Evolutionary conservation across 2,797 vertebrate species (phyloP).

Genomic region (Alectoris magna): DNA sequence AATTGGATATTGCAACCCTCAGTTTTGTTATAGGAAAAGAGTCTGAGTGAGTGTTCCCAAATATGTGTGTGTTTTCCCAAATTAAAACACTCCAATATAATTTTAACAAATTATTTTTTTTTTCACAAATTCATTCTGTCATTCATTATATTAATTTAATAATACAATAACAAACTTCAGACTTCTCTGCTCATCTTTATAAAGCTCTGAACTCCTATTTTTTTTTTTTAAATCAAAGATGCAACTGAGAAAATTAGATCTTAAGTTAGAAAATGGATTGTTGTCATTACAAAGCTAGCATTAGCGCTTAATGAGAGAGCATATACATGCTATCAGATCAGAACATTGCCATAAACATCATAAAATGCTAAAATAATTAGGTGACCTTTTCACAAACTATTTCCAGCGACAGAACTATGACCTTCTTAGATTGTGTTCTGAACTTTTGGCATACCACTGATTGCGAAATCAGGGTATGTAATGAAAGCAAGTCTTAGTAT

Average conservation of each 20-base stretch:
- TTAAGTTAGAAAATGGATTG: slow-evolving; percentile 68
- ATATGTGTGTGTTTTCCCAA: slow-evolving; percentile 27
- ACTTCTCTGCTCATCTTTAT: slow-evolving; percentile 27
- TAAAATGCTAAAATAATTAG: slow-evolving; percentile 62
- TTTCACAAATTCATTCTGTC: slow-evolving; percentile 22
- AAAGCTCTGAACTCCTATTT: not conserved
- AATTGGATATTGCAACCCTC: not conserved
- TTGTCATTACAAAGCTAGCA: slow-evolving; percentile 69
- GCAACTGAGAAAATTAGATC: slow-evolving; percentile 67
- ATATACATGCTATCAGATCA: slow-evolving; percentile 34
- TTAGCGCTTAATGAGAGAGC: slow-evolving; percentile 67
- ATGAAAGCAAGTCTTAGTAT: slow-evolving; percentile 49
- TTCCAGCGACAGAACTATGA: slow-evolving; percentile 60
- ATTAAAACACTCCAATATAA: slow-evolving; percentile 45
- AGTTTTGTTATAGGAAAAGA: slow-evolving; percentile 3
- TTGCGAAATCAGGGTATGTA: slow-evolving; percentile 65
- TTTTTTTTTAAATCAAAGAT: slow-evolving; percentile 64
- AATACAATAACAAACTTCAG: slow-evolving; percentile 49
- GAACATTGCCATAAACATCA: slow-evolving; percentile 57
- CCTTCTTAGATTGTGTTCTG: slow-evolving; percentile 64
- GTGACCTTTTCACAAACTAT: slow-evolving; percentile 69
- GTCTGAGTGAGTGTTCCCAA: not conserved
- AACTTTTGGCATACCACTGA: slow-evolving; percentile 58
- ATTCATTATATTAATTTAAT: slow-evolving; percentile 53
- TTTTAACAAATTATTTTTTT: slow-evolving; percentile 44